Percentiles rank a stretch among this genome's conserved stretches.
phyloP scores from a whole-genome alignment of 2,888 invertebrate genomes.

The Globia sparganii region DNA sequence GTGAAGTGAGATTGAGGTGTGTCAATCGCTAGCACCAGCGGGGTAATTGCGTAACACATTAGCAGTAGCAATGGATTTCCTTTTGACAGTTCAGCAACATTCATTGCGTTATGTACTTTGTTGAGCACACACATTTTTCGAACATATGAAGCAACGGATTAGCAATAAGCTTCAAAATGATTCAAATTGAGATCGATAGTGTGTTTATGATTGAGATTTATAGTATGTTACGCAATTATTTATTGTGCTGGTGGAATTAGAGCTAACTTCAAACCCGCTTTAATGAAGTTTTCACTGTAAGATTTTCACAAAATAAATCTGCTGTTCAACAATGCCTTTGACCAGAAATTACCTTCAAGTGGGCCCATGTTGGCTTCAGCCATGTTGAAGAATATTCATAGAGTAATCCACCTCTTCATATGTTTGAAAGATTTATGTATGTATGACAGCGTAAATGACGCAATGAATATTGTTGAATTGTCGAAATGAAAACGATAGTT shows the following conservation, averaged over 20 bases:
- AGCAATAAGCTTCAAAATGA: too few relatives aligned
- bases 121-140: too few relatives aligned
- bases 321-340: not conserved
- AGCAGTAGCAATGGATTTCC: too few relatives aligned
- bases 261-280: not conserved
- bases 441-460: not conserved
- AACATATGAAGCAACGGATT: too few relatives aligned
- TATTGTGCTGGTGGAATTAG: not conserved
- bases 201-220: too few relatives aligned
- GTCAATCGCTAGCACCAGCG: not conserved
- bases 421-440: not conserved
- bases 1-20: not conserved
- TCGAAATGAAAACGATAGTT: not conserved
- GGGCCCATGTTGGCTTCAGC: not conserved
- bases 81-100: too few relatives aligned
- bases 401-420: not conserved
- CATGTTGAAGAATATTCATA: not conserved
- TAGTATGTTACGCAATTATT: too few relatives aligned
- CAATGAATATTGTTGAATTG: not conserved
- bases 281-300: too few relatives aligned
- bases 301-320: not conserved
- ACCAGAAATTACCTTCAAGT: not conserved
- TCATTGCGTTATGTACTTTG: too few relatives aligned
- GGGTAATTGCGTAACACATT: too few relatives aligned
- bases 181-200: too few relatives aligned